Evolutionary conservation across 2,888 invertebrate species (phyloP), one percentile per base, ranked within the genome.

Genomic region (Bugulina stolonifera): DNA sequence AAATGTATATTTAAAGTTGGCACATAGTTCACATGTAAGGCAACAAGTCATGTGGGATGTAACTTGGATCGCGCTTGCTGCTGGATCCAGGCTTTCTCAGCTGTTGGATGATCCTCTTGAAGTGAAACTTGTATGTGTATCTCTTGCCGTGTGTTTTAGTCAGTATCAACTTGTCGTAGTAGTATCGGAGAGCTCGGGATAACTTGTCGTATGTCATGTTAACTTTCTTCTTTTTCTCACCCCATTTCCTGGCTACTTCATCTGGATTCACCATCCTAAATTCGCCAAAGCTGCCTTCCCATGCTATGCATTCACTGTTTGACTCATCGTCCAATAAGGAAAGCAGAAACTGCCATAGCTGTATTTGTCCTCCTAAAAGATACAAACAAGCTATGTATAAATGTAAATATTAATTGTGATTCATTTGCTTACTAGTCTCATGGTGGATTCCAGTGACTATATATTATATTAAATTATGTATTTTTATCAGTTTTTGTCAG

Each of bases 211-310:
- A 82, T 73, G 80, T 82, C 82, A 82, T 82, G 73, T 78, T 81
- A 23, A 80, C 81, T 75, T 81, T 81, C 74, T 80, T 80, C 72
- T 77, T 77, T 58, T 74, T 74, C n/a, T 82, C 71, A n/a, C 55
- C 54, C 71, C 54, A 55, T 34, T 64, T 55, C 10, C 70, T n/a
- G 3, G 70, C 70, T 14, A 87, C 91, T 87, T 94, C 93, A 86
- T 94, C 94, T 0, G 94, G 94, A 82, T 94, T 93, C 73, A 93
- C 91, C 57, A 94, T 87, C 81, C 94, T 94, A 83, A 94, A 94
- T 84, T 94, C 94, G 87, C 93, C 90, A 43, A n/a, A 43, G 22
- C 93, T 87, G 0, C 93, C 93, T 0, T 93, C 94, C 93, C 93
- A 93, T 0, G 92, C 91, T 74, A 93, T 93, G 73, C 77, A 77